A percentile compares a stretch with the other conserved stretches of the same genome.
These are phyloP conservation scores for Eumacrocentrus americanus DNA, from an alignment of 2,888 invertebrate genomes.

Conservation along the genomic window DNA sequence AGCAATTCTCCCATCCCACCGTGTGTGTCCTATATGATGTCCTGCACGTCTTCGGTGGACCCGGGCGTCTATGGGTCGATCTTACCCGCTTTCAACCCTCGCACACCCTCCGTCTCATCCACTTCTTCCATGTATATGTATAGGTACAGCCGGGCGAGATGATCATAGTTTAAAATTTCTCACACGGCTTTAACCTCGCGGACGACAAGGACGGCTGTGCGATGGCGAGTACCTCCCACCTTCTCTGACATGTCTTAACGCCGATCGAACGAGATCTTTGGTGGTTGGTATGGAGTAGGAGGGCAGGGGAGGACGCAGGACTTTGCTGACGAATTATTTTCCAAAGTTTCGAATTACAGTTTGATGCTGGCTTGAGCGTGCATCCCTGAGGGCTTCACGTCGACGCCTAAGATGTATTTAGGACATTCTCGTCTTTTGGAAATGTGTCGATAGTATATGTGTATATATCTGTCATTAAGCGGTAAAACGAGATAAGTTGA, in stretches of 20 bases:
- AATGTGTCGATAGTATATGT: not conserved
- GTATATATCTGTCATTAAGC: not conserved
- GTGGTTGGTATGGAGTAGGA: no score
- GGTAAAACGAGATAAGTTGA: not conserved
- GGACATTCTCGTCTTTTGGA: conserved; percentile 7
- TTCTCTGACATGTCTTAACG: not conserved
- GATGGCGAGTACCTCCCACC: not conserved
- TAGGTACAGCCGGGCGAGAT: conserved; percentile 41
- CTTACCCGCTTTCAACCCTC: conserved; percentile 31
- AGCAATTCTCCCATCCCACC: conserved; percentile 59
- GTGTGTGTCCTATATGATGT: conserved; percentile 54
- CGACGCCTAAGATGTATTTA: conserved; percentile 29
- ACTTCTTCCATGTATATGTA: conserved; percentile 15
- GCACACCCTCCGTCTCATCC: conserved; percentile 17
- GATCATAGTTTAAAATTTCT: conserved; percentile 60
- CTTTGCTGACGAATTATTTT: conserved; percentile 56
- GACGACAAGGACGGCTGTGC: conserved; percentile 41
- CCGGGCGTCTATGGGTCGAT: conserved; percentile 52
- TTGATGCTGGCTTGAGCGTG: conserved; percentile 40
- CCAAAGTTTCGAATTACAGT: conserved; percentile 43
- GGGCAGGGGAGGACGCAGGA: conserved; percentile 25
- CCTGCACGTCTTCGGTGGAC: conserved; percentile 51
- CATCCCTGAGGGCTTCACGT: conserved; percentile 36
- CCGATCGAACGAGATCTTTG: no score
- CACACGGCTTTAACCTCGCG: conserved; percentile 52